Base-by-base conservation (phyloP, 2,888 invertebrate species). In the Chesias legatella region DNA sequence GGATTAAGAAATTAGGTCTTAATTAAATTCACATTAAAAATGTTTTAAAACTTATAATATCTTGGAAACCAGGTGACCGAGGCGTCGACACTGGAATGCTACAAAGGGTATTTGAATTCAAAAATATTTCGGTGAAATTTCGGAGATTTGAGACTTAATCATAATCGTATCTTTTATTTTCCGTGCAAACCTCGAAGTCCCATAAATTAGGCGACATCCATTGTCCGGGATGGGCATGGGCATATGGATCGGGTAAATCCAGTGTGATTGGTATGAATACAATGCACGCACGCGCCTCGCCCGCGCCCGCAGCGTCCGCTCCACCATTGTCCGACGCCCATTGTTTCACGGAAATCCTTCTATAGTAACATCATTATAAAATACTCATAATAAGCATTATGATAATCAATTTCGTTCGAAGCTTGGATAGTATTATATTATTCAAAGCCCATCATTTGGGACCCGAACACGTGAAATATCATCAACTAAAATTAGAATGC, bases 341-440 rank as follows among this genome's bases (percentile, higher is more conserved):
- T 84, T 85, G 84, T 84, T 79, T 80, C 74, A 79, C 69, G 73
- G 78, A 79, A 79, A 80, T 79, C 73, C 73, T 77, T 60, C 61
- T 69, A 76, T 73, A 77, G 79, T 75, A 77, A 75, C 77, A 80
- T 38, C 35, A 41, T 30, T 33, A 17, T 17, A 7, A 33, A 39
- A 25, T 25, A 30, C 68, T 74, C 67, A 68, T 56, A 63, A 60
- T n/a, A n/a, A n/a, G n/a, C n/a, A n/a, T n/a, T n/a, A n/a, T n/a
- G n/a, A n/a, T n/a, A n/a, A n/a, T n/a, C n/a, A n/a, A n/a, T n/a
- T n/a, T n/a, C n/a, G n/a, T n/a, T n/a, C n/a, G n/a, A n/a, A n/a
- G n/a, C n/a, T n/a, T n/a, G n/a, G n/a, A n/a, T n/a, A n/a, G n/a
- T n/a, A n/a, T n/a, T n/a, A n/a, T n/a, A n/a, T n/a, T n/a, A n/a